phyloP scores from a whole-genome alignment of 2,888 invertebrate genomes.

The Nectonema munidae region DNA sequence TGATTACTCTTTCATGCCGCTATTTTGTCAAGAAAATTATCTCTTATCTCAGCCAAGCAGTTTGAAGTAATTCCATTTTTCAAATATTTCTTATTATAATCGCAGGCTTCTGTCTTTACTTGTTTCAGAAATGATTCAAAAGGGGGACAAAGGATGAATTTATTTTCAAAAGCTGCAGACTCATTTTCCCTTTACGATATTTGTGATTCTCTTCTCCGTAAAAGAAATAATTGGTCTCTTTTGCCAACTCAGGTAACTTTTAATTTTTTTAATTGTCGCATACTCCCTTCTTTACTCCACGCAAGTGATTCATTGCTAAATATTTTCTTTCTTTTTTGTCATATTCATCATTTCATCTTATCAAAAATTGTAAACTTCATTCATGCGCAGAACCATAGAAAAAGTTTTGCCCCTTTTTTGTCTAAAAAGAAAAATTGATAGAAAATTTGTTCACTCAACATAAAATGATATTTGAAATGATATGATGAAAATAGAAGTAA shows the following conservation, averaged over 20 bases:
- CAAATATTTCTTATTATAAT: constrained; percentile 14
- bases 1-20: constrained; percentile 71
- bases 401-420: no score
- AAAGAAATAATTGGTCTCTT: constrained; percentile 40
- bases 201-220: constrained; percentile 45
- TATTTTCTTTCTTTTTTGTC: no score
- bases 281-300: constrained; percentile 10
- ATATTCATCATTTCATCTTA: no score
- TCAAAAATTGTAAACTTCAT: no score
- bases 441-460: no score
- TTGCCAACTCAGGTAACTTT: constrained; percentile 36
- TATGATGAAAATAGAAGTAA: no score
- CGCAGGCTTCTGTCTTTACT: neutral
- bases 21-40: constrained; percentile 95
- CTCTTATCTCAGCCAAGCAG: constrained; percentile 40
- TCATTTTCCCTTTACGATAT: constrained; percentile 52
- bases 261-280: neutral
- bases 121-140: neutral
- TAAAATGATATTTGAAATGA: no score
- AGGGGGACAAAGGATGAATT: constrained; percentile 27
- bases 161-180: constrained; percentile 46
- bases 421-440: no score
- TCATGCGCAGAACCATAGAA: no score
- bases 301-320: no score
- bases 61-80: constrained; percentile 29